Evolutionary conservation across 2,888 invertebrate species (phyloP), one percentile per base, ranked within the genome.

Genomic region (Stenotaenia linearis): DNA sequence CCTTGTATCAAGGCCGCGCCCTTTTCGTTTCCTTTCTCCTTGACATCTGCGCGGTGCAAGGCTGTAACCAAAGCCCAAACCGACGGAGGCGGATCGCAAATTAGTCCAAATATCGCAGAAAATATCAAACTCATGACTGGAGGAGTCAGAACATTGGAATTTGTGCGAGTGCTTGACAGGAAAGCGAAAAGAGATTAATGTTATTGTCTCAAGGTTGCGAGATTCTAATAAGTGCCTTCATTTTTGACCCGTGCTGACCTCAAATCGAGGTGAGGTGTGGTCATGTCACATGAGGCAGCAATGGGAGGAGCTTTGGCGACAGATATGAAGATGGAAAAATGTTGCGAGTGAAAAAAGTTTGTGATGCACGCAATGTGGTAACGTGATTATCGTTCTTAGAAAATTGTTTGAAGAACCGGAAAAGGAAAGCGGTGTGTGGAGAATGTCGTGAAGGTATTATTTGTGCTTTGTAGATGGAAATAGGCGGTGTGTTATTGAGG

Each of bases 201-300:
- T 23, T 61, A 61, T 28, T 9, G 61, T 61, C 61, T 61, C 61
- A 61, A 61, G 61, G 61, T 61, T 61, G 25, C 25, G 25, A 10
- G 61, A 61, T 61, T 61, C 61, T 28, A 61, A 45, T 45, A 10
- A 61, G 61, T 61, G 61, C 25, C 25, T 61, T 61, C 61, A 61
- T 61, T 61, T 61, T 61, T 61, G 25, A 61, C 61, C 61, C 15
- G 25, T 61, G 25, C 25, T 28, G 61, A 61, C 61, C 61, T 61
- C 25, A 61, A 61, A 61, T 61, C 25, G 61, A 61, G 61, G 61
- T 61, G 61, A 61, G 61, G 61, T 61, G 61, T 61, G 61, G 61
- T 61, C 61, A 61, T 25, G 61, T 61, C 61, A 25, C 25, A 25
- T 28, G 61, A 61, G 61, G 61, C 61, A 61, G 61, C 25, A 61